A percentile compares a stretch with the other conserved stretches of the same genome.
phyloP scores from a whole-genome alignment of 2,113 vertebrate species.

The Petrocephalus microphthalmus region DNA sequence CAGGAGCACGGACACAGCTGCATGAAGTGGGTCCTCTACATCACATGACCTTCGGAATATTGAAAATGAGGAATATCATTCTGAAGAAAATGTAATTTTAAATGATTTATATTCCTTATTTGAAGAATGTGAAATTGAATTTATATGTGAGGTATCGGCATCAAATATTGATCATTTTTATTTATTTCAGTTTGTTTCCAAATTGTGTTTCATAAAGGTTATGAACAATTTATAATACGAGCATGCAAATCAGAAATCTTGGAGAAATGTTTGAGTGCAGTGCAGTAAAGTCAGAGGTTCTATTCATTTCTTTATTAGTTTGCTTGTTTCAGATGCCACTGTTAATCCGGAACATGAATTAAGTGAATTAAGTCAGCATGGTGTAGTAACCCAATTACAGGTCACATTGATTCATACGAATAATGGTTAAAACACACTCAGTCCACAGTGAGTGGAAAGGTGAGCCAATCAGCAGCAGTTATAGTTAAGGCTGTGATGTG shows the following conservation, averaged over 20 bases:
- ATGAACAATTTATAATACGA: background rate
- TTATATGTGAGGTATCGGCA: background rate
- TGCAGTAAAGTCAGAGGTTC: background rate
- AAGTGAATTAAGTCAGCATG: background rate
- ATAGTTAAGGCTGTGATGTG: background rate
- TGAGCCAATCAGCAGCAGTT: background rate
- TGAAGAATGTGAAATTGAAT: constrained; percentile 16
- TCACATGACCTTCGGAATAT: background rate
- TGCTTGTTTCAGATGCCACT: background rate
- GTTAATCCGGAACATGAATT: background rate
- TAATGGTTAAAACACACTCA: background rate
- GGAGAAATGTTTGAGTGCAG: background rate
- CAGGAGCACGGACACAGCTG: background rate
- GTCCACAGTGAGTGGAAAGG: background rate
- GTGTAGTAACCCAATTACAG: background rate
- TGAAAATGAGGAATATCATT: background rate
- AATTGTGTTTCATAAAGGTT: background rate
- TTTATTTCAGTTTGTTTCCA: constrained; percentile 8
- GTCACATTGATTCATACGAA: background rate
- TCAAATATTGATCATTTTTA: constrained; percentile 9
- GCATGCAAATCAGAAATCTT: background rate
- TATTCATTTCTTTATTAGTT: background rate
- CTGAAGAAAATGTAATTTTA: constrained; percentile 6
- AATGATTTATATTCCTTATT: background rate
- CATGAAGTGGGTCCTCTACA: background rate